Evolutionary conservation across 2,113 vertebrate species (phyloP), one percentile per base, ranked within the genome.

Genomic region (Antechinus stuartii): DNA sequence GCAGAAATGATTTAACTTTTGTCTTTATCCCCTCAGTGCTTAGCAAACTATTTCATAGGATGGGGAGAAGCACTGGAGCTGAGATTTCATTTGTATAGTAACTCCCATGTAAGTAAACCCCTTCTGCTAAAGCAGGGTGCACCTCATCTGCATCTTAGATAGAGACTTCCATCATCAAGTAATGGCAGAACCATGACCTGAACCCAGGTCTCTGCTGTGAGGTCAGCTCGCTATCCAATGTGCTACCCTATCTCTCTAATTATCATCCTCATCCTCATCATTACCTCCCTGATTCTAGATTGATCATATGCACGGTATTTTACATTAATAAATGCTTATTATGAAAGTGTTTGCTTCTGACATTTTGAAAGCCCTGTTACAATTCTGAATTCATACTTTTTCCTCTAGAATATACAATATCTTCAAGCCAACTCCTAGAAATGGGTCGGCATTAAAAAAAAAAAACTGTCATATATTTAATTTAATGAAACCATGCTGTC

Each of bases 401-500:
- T 27, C 22, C 91, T 92, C 76, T 14, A 55, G 96, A 89, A 89
- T 24, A 49, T 54, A 52, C 23, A 22, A 2, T 92, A 92, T 46
- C 11, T 52, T 61, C 25, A 50, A 90, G 7, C 90, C 52, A 84
- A n/a, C 68, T 84, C 35, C 68, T 84, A 84, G 68, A 84, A 84
- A 84, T 84, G 68, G 68, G 68, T 42, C 0, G 35, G 68, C 16
- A 42, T 52, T 89, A 94, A 56, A 89, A 54, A 42, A 54, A 42
- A 42, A 54, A 54, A 68, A 94, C 92, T 94, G 84, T 8, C 90
- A 55, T 90, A 89, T 91, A n/a, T 55, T 94, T 61, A 49, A 96
- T 96, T 96, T 94, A 93, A 92, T 42, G 93, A 94, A 92, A 91
- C 11, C 55, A 19, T 46, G 23, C 26, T 55, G 49, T 50, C 49